phyloP scores from a whole-genome alignment of 2,797 vertebrate species.

The Xerus rutilus region DNA sequence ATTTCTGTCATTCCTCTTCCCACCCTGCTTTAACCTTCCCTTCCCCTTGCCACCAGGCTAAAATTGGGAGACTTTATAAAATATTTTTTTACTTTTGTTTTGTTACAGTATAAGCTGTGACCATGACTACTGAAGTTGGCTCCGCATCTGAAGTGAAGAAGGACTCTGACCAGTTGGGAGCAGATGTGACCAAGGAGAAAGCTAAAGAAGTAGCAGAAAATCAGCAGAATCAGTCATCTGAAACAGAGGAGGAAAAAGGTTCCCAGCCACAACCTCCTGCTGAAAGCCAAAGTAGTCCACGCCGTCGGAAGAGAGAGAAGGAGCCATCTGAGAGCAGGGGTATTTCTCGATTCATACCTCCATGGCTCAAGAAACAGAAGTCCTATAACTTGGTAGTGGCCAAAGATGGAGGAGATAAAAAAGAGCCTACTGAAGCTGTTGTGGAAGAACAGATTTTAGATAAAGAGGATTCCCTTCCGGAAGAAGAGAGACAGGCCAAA shows the following conservation, averaged over 20 bases:
- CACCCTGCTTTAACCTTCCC: neutral
- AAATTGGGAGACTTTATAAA: neutral
- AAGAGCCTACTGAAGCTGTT: conserved; percentile 76
- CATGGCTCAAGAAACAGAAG: conserved; percentile 98
- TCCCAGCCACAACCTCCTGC: conserved; percentile 72
- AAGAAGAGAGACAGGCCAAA: conserved; percentile 85
- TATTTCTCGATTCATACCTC: conserved; percentile 96
- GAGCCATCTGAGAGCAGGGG: conserved; percentile 91
- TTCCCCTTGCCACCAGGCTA: neutral
- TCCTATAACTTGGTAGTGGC: conserved; percentile 92
- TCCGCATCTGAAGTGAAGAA: conserved; percentile 93
- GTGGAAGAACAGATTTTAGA: conserved; percentile 86
- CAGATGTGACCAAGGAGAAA: conserved; percentile 85
- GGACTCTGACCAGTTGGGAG: conserved; percentile 87
- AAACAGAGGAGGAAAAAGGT: conserved; percentile 80
- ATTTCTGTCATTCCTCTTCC: neutral
- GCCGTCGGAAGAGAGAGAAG: conserved; percentile 88
- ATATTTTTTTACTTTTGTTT: conserved; percentile 70
- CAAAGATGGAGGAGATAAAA: conserved; percentile 89
- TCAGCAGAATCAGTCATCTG: conserved; percentile 82
- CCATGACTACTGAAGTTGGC: conserved; percentile 96
- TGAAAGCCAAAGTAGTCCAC: conserved; percentile 84
- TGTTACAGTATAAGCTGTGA: conserved; percentile 88
- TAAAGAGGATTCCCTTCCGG: conserved; percentile 81
- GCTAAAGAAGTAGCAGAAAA: conserved; percentile 82